Evolutionary conservation across 2,888 invertebrate species (phyloP).

Genomic region (Coenonympha arcania): DNA sequence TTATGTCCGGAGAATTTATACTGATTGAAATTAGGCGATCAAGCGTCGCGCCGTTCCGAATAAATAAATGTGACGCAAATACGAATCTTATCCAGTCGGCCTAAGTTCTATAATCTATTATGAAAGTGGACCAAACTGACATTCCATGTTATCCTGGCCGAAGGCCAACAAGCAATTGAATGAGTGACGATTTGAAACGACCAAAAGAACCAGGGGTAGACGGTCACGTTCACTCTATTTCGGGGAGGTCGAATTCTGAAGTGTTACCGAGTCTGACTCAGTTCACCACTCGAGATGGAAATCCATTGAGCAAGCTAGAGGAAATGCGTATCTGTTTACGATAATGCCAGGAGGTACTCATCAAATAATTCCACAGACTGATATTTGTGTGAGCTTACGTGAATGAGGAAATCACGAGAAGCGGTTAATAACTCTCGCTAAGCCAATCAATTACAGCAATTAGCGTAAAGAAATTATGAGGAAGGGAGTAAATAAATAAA

Average conservation of each 20-base stretch:
- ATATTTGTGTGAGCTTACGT: neutral
- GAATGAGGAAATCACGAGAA: neutral
- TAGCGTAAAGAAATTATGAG: neutral
- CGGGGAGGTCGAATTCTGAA: slow-evolving; percentile 60
- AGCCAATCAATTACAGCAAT: neutral
- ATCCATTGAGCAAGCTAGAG: slow-evolving; percentile 51
- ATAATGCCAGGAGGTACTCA: slow-evolving; percentile 16
- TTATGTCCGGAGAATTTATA: slow-evolving; percentile 16
- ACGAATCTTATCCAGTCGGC: slow-evolving; percentile 27
- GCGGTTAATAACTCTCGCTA: neutral
- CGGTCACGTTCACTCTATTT: slow-evolving; percentile 65
- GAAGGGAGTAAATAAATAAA: no score
- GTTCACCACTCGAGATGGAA: slow-evolving; percentile 47
- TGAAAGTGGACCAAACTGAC: slow-evolving; percentile 53
- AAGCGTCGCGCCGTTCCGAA: slow-evolving; percentile 24
- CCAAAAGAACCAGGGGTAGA: slow-evolving; percentile 58
- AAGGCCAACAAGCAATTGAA: slow-evolving; percentile 67
- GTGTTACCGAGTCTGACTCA: slow-evolving; percentile 58
- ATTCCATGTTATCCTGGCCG: slow-evolving; percentile 56
- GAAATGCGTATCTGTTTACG: slow-evolving; percentile 56
- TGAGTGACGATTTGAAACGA: slow-evolving; percentile 65
- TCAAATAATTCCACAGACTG: neutral
- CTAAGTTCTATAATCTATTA: slow-evolving; percentile 37
- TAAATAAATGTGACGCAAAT: slow-evolving; percentile 24
- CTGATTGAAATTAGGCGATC: slow-evolving; percentile 27